Conservation (phyloP, 2,888 invertebrate genomes). For the Amphipoea lucens region DNA sequence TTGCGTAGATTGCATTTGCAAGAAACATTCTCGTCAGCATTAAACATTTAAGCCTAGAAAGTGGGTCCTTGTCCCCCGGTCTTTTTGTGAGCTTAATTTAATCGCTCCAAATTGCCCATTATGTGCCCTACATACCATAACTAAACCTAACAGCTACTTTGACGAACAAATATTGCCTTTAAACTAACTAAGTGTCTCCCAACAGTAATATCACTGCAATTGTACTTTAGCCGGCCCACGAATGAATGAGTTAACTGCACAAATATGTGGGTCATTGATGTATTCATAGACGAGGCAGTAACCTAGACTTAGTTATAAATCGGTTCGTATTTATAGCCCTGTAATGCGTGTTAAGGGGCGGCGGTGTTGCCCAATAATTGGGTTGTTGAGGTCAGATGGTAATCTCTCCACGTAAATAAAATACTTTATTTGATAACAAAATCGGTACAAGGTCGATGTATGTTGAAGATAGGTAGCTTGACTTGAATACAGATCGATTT, state of each 20-base stretch:
- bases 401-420: constrained; percentile 3
- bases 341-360: constrained; percentile 29
- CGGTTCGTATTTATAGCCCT: constrained; percentile 23
- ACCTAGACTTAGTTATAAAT: constrained; percentile 21
- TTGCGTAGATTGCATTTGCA: not conserved
- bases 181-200: constrained; percentile 32
- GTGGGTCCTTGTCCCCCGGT: not conserved
- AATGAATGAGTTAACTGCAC: constrained; percentile 20
- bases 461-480: not conserved
- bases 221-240: constrained; percentile 41
- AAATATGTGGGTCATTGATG: constrained; percentile 52
- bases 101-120: constrained; percentile 4
- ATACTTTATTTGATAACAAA: not conserved
- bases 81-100: constrained; percentile 1
- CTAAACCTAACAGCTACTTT: constrained; percentile 7
- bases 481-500: not conserved
- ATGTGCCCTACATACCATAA: constrained; percentile 12
- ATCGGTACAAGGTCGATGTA: not conserved
- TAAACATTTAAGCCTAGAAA: not conserved
- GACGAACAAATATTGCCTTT: constrained; percentile 43
- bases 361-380: constrained; percentile 14
- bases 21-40: not conserved
- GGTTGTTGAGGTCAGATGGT: constrained; percentile 29
- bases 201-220: constrained; percentile 28
- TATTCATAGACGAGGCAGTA: constrained; percentile 42